Base-by-base conservation (phyloP, 2,888 invertebrate genomes). In the Microplitis deprimator region DNA sequence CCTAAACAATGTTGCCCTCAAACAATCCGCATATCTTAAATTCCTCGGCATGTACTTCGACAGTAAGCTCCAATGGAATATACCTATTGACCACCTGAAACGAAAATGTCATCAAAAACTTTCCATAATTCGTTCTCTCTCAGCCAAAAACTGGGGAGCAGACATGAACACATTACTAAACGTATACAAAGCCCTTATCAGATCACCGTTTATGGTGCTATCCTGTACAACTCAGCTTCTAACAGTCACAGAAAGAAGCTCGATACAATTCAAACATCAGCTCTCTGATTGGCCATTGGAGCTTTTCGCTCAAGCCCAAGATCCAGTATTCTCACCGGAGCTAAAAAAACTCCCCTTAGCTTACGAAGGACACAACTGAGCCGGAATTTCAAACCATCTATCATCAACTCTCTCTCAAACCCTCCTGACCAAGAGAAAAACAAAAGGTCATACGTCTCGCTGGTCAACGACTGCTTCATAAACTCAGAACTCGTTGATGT, bases 141-240 rank as follows among this genome's bases (percentile, higher is more conserved):
- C 77, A 0, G 67, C 73, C 1, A 75, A 67, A 50, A 78, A 79
- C 5, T 78, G 76, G 76, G 75, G 79, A 50, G 69, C 76, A 1
- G 77, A 79, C 61, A 38, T 13, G 7, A 6, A 71, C 1, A 78
- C 61, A 10, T 67, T 76, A 10, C 5, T 74, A 3, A 61, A 67
- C 6, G 75, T 79, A 13, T 82, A 82, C 68, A 80, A 72, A 72
- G 78, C 79, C n/a, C 8, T 79, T 3, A 77, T 81, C 8, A 40
- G 77, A 29, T 72, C 78, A 39, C 80, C 60, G 79, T 80, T 60
- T 81, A 81, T 41, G 79, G 77, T 7, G 59, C 75, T 16, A 77
- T 78, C 40, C 20, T 76, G 2, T 79, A 80, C 68, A 39, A 70
- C 38, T 67, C 77, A 17, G 75, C 76, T 38, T 79, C 39, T 5